These are phyloP conservation scores for Cheilinus undulatus DNA, from an alignment of 2,113 vertebrate genomes.

Conservation along the genomic window DNA sequence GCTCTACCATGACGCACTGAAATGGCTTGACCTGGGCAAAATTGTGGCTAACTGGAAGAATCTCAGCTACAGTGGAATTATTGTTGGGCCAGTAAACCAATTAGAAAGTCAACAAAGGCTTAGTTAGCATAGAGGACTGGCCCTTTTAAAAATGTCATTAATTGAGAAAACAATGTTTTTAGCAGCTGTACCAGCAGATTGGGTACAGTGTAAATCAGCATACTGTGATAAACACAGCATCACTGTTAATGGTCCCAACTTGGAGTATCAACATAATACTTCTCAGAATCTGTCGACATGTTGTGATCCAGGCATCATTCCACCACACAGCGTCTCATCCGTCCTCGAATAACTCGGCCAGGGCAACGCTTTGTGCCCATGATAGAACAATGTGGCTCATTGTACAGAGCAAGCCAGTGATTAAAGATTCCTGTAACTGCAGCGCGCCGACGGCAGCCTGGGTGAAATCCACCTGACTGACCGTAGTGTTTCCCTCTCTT, in stretches of 20 bases:
- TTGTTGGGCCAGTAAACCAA: too few species aligned
- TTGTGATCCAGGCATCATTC: slow-evolving; percentile 29
- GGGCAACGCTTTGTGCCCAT: neutral
- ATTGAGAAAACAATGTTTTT: too few species aligned
- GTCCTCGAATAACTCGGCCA: slow-evolving; percentile 42
- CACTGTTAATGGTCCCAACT: neutral
- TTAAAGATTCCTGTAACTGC: slow-evolving; percentile 44
- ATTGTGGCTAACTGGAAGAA: too few species aligned
- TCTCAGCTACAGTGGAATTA: too few species aligned
- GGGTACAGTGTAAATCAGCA: neutral
- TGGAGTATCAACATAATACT: slow-evolving; percentile 4
- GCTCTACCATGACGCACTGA: too few species aligned
- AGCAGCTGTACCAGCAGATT: neutral
- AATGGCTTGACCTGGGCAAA: too few species aligned
- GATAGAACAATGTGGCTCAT: slow-evolving; percentile 51
- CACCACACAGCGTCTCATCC: neutral
- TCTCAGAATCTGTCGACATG: slow-evolving; percentile 45
- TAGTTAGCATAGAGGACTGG: too few species aligned
- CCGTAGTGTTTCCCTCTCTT: slow-evolving; percentile 33
- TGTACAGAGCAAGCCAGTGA: slow-evolving; percentile 38
- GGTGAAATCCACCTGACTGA: slow-evolving; percentile 55
- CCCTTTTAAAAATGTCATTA: too few species aligned
- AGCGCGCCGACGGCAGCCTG: slow-evolving; percentile 32
- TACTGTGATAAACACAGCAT: neutral
- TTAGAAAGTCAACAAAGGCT: too few species aligned